Percentiles rank a stretch among this genome's conserved stretches.
Conservation (phyloP, 2,113 vertebrate species). For the Oxyura jamaicensis region DNA sequence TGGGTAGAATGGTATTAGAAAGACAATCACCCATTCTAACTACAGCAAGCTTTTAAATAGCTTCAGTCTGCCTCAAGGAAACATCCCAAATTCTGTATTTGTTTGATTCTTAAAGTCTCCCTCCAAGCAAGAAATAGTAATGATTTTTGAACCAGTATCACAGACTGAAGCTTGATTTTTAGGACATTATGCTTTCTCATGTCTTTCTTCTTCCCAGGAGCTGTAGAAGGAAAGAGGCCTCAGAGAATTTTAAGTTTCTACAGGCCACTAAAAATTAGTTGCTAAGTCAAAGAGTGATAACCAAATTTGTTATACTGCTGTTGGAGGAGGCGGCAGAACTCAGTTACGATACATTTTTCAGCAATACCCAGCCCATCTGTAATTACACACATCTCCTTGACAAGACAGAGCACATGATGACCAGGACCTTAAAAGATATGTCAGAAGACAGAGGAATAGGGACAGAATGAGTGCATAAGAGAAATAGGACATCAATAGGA, state of each 20-base stretch:
- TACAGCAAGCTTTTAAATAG: not conserved
- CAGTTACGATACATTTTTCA: not conserved
- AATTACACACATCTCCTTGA: not conserved
- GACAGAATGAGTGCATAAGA: rapidly evolving
- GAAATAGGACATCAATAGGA: not conserved
- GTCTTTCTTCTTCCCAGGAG: not conserved
- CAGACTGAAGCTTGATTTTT: not conserved
- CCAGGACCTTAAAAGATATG: not conserved
- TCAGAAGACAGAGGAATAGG: not conserved
- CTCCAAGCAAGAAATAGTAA: not conserved
- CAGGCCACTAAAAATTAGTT: not conserved
- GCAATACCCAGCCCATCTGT: not conserved
- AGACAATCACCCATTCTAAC: not conserved
- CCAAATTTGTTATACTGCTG: not conserved
- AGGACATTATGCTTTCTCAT: not conserved
- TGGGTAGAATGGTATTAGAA: not conserved
- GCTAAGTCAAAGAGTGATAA: not conserved
- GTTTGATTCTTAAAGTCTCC: not conserved
- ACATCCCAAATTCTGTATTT: not conserved
- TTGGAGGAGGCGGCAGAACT: not conserved
- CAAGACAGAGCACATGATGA: not conserved
- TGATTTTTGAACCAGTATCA: not conserved
- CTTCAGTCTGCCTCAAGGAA: not conserved
- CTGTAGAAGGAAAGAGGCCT: not conserved
- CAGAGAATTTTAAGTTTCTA: not conserved